Evolutionary conservation across 2,888 invertebrate genomes (phyloP).

Genomic region (Aphidoletes aphidimyza): DNA sequence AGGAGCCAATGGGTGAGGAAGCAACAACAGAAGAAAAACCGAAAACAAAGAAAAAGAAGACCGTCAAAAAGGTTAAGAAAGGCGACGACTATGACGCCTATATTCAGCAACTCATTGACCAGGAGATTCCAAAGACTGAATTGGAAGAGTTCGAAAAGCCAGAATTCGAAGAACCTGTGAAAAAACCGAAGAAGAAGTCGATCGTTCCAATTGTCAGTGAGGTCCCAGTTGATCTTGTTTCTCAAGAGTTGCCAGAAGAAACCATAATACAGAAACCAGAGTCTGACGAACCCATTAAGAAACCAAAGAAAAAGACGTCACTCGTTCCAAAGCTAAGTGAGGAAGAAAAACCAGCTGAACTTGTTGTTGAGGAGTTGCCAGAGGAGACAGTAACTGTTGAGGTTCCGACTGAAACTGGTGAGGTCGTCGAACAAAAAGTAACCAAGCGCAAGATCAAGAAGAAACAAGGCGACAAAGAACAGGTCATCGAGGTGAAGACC

Average conservation of each 20-base stretch:
- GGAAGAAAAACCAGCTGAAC: conserved; percentile 55
- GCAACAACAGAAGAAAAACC: conserved; percentile 53
- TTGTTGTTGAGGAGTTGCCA: conserved; percentile 40
- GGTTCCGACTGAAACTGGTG: conserved; percentile 64
- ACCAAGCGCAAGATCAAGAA: conserved; percentile 66
- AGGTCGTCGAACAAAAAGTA: conserved; percentile 64
- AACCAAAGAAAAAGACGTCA: conserved; percentile 61
- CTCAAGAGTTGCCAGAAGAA: conserved; percentile 54
- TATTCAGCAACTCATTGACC: conserved; percentile 56
- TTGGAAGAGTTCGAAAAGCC: conserved; percentile 64
- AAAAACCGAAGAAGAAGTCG: conserved; percentile 60
- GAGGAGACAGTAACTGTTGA: conserved; percentile 61
- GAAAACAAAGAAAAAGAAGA: conserved; percentile 56
- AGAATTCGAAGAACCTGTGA: conserved; percentile 34
- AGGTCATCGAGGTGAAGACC: conserved; percentile 65
- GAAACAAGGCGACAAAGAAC: conserved; percentile 64
- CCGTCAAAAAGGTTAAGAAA: conserved; percentile 54
- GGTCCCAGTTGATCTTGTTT: conserved; percentile 50
- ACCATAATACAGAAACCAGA: conserved; percentile 62
- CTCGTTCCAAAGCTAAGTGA: not conserved
- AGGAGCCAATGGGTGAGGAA: conserved; percentile 59
- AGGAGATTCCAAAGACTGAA: conserved; percentile 63
- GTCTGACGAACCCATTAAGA: conserved; percentile 54
- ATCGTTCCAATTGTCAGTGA: not conserved
- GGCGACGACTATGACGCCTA: conserved; percentile 56